Conservation (phyloP, 2,797 vertebrate genomes). For the Neomorphus geoffroyi region DNA sequence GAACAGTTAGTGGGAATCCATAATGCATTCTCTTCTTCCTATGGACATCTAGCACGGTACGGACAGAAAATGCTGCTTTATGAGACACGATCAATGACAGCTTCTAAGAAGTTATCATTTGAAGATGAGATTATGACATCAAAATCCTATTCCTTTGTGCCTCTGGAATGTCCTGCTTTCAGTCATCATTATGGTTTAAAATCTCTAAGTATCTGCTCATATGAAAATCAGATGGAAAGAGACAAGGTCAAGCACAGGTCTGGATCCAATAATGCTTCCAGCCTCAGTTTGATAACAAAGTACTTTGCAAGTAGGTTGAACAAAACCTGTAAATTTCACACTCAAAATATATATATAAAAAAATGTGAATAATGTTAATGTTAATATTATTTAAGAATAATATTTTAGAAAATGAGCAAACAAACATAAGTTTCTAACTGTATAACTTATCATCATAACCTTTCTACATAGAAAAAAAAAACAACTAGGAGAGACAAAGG, state of each 20-base stretch:
- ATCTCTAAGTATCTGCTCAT: neutral
- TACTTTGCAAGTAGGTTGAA: neutral
- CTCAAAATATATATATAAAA: neutral
- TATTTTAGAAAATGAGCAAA: neutral
- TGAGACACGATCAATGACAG: neutral
- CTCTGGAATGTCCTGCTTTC: neutral
- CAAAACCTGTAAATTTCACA: neutral
- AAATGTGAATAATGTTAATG: neutral
- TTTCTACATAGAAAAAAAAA: neutral
- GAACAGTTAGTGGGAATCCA: neutral
- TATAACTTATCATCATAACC: neutral
- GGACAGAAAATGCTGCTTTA: neutral
- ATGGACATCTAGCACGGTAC: neutral
- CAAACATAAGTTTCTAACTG: neutral
- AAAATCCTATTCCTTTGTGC: neutral
- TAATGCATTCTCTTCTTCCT: neutral
- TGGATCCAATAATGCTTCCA: neutral
- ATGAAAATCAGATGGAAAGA: neutral
- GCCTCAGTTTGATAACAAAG: neutral
- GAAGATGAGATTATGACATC: neutral
- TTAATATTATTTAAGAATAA: neutral
- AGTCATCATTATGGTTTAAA: neutral
- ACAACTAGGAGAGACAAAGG: neutral
- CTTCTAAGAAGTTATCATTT: neutral
- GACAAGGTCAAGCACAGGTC: neutral